Conservation (phyloP, 2,113 vertebrate species). For the Neodon shergylaensis region DNA sequence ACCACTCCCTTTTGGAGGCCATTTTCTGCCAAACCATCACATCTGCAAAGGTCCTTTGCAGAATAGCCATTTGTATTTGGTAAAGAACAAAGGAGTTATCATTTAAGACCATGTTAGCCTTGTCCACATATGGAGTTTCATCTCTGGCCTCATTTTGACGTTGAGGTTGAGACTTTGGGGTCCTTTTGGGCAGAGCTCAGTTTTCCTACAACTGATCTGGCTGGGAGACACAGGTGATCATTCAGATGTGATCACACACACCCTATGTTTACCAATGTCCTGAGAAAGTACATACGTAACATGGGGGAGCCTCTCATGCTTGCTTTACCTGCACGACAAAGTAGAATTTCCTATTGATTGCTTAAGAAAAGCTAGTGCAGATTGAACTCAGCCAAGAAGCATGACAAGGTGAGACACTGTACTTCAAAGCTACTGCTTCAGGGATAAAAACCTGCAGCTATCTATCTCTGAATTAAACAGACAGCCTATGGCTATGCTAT, state of each 20-base stretch:
- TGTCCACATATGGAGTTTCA: background rate
- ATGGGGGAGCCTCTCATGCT: background rate
- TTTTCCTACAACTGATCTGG: background rate
- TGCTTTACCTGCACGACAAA: background rate
- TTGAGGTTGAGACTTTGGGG: background rate
- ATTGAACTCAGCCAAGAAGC: background rate
- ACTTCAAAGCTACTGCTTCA: background rate
- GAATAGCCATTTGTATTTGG: background rate
- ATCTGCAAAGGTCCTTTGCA: background rate
- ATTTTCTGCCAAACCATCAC: background rate
- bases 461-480: background rate
- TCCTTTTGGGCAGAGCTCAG: background rate
- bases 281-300: background rate
- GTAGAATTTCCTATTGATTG: background rate
- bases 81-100: slow-evolving; percentile 17
- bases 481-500: background rate
- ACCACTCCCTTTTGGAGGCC: background rate
- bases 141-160: background rate
- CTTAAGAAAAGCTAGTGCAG: background rate
- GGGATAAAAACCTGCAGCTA: background rate
- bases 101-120: slow-evolving; percentile 2
- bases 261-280: background rate
- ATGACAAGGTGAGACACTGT: background rate
- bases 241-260: background rate
- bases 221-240: background rate